phyloP scores from a whole-genome alignment of 1,140 invertebrate genomes.

The Formica selysi region DNA sequence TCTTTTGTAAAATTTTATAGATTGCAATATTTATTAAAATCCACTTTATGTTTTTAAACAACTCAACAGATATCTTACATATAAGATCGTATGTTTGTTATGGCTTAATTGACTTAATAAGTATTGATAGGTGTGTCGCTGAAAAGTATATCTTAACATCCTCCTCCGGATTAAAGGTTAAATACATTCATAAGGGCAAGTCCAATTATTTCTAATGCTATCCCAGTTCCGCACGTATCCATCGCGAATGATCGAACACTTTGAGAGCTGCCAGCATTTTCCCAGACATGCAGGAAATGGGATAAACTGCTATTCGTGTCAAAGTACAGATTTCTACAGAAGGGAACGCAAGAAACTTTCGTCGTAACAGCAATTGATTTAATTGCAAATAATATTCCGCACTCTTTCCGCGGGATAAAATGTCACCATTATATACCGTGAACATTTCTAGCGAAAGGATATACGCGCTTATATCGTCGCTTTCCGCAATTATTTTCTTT shows the following conservation, averaged over 20 bases:
- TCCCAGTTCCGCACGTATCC: conserved; percentile 46
- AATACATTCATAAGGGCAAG: conserved; percentile 35
- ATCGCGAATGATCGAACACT: conserved; percentile 33
- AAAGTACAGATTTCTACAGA: conserved; percentile 39
- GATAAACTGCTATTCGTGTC: conserved; percentile 51
- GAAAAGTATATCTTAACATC: conserved; percentile 28
- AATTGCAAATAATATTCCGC: conserved; percentile 55
- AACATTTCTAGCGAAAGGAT: conserved; percentile 5
- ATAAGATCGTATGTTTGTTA: conserved; percentile 12
- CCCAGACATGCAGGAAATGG: conserved; percentile 37
- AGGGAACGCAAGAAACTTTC: conserved; percentile 49
- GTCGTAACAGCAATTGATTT: conserved; percentile 57
- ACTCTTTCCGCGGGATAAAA: conserved; percentile 26
- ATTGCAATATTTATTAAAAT: background rate
- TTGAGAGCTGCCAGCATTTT: conserved; percentile 28
- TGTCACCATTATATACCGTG: conserved; percentile 33
- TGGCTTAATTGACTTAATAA: conserved; percentile 6
- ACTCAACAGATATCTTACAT: background rate
- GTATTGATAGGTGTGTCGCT: conserved; percentile 8
- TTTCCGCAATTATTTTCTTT: conserved; percentile 37
- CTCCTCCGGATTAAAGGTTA: conserved; percentile 36
- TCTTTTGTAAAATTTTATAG: no score
- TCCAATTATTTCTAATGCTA: conserved; percentile 46
- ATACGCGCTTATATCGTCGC: conserved; percentile 39
- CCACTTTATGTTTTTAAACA: background rate